Evolutionary conservation across 2,113 vertebrate genomes (phyloP).

Genomic region (Dascyllus trimaculatus): DNA sequence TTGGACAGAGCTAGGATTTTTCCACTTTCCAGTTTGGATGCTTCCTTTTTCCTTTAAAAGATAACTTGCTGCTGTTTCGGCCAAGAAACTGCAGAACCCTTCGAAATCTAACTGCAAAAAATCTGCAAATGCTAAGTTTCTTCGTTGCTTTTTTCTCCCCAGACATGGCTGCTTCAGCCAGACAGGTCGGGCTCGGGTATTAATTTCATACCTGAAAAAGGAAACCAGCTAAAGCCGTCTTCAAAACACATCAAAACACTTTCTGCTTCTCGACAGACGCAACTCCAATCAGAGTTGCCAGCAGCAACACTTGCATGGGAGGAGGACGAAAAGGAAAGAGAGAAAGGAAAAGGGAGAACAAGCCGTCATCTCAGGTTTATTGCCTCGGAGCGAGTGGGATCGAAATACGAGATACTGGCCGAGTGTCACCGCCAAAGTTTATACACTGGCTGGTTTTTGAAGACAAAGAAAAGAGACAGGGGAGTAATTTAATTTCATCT

Average conservation of each 20-base stretch:
- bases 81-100: no score
- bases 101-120: no score
- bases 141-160: not conserved
- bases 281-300: slow-evolving; percentile 24
- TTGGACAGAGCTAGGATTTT: no score
- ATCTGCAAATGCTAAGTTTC: no score
- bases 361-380: slow-evolving; percentile 57
- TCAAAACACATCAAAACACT: slow-evolving; percentile 49
- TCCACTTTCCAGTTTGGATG: no score
- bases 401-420: slow-evolving; percentile 55
- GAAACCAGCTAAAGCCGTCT: slow-evolving; percentile 18
- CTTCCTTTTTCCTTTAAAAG: no score
- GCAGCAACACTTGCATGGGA: slow-evolving; percentile 12
- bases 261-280: slow-evolving; percentile 40
- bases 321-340: slow-evolving; percentile 20
- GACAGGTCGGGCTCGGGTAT: slow-evolving; percentile 10
- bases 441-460: slow-evolving; percentile 45
- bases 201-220: slow-evolving; percentile 53
- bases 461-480: slow-evolving; percentile 50
- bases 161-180: not conserved
- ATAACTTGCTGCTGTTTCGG: no score
- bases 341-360: slow-evolving; percentile 22
- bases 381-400: slow-evolving; percentile 54
- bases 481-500: slow-evolving; percentile 72
- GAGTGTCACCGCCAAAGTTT: slow-evolving; percentile 52